Conservation (phyloP, 2,888 invertebrate genomes). For the Bellardia pandia region DNA sequence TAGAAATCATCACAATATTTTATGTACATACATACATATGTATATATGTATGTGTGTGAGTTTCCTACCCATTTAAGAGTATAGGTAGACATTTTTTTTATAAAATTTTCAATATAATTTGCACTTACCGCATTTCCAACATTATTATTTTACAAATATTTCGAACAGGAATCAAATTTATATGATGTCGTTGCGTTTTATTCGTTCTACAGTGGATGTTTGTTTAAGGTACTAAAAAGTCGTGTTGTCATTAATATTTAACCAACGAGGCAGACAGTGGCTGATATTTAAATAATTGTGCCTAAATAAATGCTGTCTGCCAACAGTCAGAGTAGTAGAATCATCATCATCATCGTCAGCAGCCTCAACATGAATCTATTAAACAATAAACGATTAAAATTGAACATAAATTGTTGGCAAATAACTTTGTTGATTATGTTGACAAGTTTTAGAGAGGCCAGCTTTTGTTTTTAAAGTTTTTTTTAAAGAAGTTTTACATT, state of each 20-base stretch:
- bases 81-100: neutral
- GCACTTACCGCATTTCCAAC: constrained; percentile 1
- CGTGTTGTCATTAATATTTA: constrained; percentile 40
- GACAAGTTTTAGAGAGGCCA: constrained; percentile 53
- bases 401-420: constrained; percentile 63
- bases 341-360: constrained; percentile 9
- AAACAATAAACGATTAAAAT: constrained; percentile 66
- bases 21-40: too few species aligned
- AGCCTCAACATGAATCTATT: constrained; percentile 43
- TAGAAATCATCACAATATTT: constrained; percentile 31
- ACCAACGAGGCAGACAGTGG: constrained; percentile 76
- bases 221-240: constrained; percentile 38
- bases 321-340: neutral
- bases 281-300: constrained; percentile 77
- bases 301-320: constrained; percentile 41
- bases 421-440: constrained; percentile 61
- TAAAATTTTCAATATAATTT: constrained; percentile 3
- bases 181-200: constrained; percentile 13
- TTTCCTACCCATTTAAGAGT: neutral
- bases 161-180: constrained; percentile 48
- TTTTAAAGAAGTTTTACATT: too few species aligned
- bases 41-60: neutral
- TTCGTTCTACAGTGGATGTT: constrained; percentile 4
- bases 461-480: neutral
- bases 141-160: constrained; percentile 31